phyloP scores from a whole-genome alignment of 2,113 vertebrate species.

The Clarias batrachus region DNA sequence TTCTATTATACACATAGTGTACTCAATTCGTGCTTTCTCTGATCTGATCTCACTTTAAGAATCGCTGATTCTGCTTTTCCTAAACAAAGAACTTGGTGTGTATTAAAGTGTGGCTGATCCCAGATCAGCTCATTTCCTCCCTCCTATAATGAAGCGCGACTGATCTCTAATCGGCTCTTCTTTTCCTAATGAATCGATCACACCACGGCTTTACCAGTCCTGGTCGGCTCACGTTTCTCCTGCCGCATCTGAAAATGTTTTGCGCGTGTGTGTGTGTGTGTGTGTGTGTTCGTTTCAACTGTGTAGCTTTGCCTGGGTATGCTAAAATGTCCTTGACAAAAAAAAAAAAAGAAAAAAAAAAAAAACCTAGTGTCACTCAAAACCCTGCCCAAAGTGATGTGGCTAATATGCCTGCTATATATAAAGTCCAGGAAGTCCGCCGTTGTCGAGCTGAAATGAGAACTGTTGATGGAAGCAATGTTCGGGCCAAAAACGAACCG shows the following conservation, averaged over 20 bases:
- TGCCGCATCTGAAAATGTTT: background rate
- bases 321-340: conserved; percentile 10
- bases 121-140: background rate
- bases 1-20: no score
- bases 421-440: conserved; percentile 23
- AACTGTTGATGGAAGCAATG: conserved; percentile 50
- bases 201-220: background rate
- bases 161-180: background rate
- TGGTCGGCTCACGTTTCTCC: background rate
- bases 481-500: conserved; percentile 20
- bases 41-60: background rate
- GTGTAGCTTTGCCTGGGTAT: background rate
- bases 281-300: background rate
- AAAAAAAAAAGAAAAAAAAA: background rate
- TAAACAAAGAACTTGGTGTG: background rate
- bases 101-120: background rate
- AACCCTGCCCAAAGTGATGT: conserved; percentile 43
- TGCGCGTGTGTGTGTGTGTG: background rate
- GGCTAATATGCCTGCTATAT: conserved; percentile 44
- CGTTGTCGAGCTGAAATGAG: conserved; percentile 27
- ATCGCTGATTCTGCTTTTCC: background rate
- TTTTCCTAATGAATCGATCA: background rate
- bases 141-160: background rate
- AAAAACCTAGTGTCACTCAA: conserved; percentile 37
- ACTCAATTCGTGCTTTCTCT: background rate